Conservation (phyloP, 92 coral and sea anemone genomes). For the Paragorgia papillata region DNA sequence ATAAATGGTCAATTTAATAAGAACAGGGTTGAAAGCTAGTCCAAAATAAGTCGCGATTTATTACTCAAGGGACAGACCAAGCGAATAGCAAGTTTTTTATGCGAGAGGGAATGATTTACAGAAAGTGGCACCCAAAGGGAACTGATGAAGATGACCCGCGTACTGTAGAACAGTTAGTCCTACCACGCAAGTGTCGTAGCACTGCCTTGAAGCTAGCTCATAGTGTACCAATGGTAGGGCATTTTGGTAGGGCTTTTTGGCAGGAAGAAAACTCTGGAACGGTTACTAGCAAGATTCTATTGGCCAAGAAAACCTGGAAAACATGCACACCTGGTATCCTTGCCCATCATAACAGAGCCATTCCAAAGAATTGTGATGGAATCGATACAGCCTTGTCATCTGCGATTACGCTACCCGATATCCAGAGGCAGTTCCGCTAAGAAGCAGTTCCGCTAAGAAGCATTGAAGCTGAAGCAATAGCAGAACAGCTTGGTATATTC, state of each 20-base stretch:
- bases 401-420: conserved; percentile 51
- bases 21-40: too few relatives aligned
- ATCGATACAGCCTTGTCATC: conserved; percentile 46
- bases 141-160: background rate
- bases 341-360: conserved; percentile 50
- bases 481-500: conserved; percentile 30
- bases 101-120: background rate
- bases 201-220: conserved; percentile 20
- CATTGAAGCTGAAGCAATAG: conserved; percentile 41
- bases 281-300: conserved; percentile 36
- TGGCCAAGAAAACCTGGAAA: conserved; percentile 41
- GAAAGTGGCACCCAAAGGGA: background rate
- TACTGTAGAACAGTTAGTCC: conserved; percentile 17
- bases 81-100: background rate
- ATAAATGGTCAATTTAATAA: too few relatives aligned
- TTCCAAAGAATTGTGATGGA: conserved; percentile 57
- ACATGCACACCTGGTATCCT: conserved; percentile 12
- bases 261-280: conserved; percentile 37
- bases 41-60: too few relatives aligned
- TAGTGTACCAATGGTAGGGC: conserved; percentile 39
- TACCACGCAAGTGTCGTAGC: conserved; percentile 20
- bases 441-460: conserved; percentile 53
- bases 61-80: background rate
- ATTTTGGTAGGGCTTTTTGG: too few relatives aligned
- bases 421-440: too few relatives aligned